Base-by-base conservation (phyloP, 1,140 invertebrate genomes). In the Maconellicoccus hirsutus region DNA sequence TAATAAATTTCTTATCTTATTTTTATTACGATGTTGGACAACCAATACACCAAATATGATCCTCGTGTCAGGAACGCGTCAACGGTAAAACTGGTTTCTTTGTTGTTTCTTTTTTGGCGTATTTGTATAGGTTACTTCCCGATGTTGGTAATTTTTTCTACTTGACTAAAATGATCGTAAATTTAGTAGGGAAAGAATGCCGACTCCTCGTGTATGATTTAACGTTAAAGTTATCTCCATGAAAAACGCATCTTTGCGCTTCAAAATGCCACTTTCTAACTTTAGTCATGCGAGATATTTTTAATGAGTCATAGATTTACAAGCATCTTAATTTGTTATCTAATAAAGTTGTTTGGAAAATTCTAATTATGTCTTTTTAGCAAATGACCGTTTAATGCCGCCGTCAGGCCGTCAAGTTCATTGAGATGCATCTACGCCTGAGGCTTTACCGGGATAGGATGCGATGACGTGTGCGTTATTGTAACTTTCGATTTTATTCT, bases 331-430 rank as follows among this genome's bases (percentile, higher is more conserved):
- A 52, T 52, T 52, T 52, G 42, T 52, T 52, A 52, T 16, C 42
- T 52, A 52, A 52, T 52, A 52, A n/a, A 52, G 42, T 52, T 52
- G 42, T 52, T 52, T 52, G 42, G 42, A 52, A 52, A 52, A 52
- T 8, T 52, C 2, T 52, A 52, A 52, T 52, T 8, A 52, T 52
- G 42, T 14, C 16, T 52, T 52, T 52, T 52, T 52, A 52, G 42
- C 42, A 52, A 52, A 52, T 19, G 42, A 52, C n/a, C 6, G 42
- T 52, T 52, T 52, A 52, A 19, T 19, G 42, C 12, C 10, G n/a
- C 6, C 42, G 29, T 6, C 42, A 52, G 16, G 6, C 12, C 42
- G 42, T 16, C 42, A 52, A 52, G 42, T 52, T 52, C 42, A 52
- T 52, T 52, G 42, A 19, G n/a, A 52, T 52, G 42, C 42, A 52